Base-by-base conservation (phyloP, 2,797 vertebrate species). In the Xenentodon cancila region DNA sequence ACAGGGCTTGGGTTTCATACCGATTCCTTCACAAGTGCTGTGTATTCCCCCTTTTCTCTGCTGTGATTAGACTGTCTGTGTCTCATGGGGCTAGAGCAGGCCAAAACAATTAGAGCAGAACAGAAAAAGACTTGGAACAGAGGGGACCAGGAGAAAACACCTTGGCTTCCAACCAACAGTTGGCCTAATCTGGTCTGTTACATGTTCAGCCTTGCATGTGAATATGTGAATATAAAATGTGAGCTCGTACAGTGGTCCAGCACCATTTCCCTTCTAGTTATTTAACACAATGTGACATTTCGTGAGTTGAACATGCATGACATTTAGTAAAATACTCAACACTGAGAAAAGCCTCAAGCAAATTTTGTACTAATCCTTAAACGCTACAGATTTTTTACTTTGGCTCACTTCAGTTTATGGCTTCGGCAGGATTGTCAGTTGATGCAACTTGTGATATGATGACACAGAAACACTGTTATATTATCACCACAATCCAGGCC, bases 21-120 rank as follows among this genome's bases (percentile, higher is more conserved):
- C 12, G 46, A 85, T 86, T 89, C 63, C 79, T 79, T 68, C 81
- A 76, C 82, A 80, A 82, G 85, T 82, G 12, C 82, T 87, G 90
- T 85, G 86, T 84, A 89, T 90, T 90, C 79, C 90, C 86, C 80
- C 80, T 85, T 75, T 90, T 88, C 83, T 85, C 67, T 67, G 62
- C 83, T 75, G 82, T 78, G 84, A 89, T 90, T 88, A 89, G 89
- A 71, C 49, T 1, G 27, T 50, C 59, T 62, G 59, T 1, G 59
- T 89, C 89, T 88, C 87, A 2, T 3, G 78, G 68, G 86, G 62
- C 34, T 9, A 59, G 32, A 66, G 42, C 55, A 34, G 47, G 75
- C 56, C 80, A 64, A 89, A 90, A 90, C 85, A 92, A 92, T 91
- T 91, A 89, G 91, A 91, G 89, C 89, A 88, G 88, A 92, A 90